Evolutionary conservation across 2,797 vertebrate genomes (phyloP), one percentile per base, ranked within the genome.

Genomic region (Salmo trutta): DNA sequence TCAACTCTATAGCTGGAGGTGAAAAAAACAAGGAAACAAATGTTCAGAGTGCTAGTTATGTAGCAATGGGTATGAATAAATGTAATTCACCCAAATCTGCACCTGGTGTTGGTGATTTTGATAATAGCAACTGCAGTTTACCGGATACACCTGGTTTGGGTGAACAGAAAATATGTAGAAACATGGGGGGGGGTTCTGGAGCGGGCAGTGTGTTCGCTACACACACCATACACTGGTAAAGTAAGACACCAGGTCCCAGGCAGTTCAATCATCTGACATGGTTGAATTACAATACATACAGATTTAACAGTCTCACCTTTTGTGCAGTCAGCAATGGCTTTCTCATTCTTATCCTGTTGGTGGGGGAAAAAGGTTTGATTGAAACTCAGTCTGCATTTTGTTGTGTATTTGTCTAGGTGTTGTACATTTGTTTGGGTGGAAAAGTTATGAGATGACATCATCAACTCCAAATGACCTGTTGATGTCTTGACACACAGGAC

Each of bases 311-410:
- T 29, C 88, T 84, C 93, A 98, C 98, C 98, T 97, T 94, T 97
- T 84, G 93, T 94, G 92, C 98, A 98, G 91, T 99, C 98, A 76
- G 86, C 91, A 84, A 99, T 93, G 12, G 97, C 97, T 84, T 89
- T 84, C 15, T 98, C 96, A 56, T 94, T 97, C 90, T 95, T 93
- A 33, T 96, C 97, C 98, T 99, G 84, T 82, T 83, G 89, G 79
- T 7, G 88, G 59, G 6, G 3, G 33, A 64, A 5, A 31, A 5
- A 16, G 2, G 27, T 14, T 77, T 71, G 10, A 24, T 51, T 24
- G 3, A 15, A 27, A 59, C n/a, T 31, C 8, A 15, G 24, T 66
- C 4, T 67, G 7, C 27, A 16, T 5, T 67, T 29, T 15, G 12
- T n/a, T 56, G 64, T 16, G 24, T 5, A 66, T 59, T n/a, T 17